Conservation (phyloP, 2,797 vertebrate species). For the Emys orbicularis region DNA sequence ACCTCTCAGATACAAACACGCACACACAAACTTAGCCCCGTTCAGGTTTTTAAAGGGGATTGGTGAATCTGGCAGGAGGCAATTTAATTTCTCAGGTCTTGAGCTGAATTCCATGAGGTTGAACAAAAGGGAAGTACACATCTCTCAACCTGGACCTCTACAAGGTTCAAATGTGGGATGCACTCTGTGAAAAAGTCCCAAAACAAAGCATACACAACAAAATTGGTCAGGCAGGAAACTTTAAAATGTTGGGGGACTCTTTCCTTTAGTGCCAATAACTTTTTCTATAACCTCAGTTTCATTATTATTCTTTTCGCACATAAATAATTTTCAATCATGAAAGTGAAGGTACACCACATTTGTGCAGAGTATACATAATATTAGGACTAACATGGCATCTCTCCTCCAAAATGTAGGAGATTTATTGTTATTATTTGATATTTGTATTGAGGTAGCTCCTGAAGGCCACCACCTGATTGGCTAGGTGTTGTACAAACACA, state of each 20-base stretch:
- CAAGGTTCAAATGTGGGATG: background rate
- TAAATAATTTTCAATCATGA: background rate
- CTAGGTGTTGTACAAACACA: constrained; percentile 56
- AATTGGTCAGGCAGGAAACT: background rate
- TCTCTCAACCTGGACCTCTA: background rate
- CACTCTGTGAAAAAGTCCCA: background rate
- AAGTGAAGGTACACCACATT: background rate
- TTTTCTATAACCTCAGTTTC: background rate
- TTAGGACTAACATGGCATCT: background rate
- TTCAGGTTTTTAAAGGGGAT: background rate
- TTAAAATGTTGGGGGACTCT: background rate
- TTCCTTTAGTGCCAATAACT: background rate
- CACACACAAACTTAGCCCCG: background rate
- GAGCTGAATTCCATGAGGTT: background rate
- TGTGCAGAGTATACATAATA: background rate
- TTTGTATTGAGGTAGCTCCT: background rate
- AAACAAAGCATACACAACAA: background rate
- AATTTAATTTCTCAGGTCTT: background rate
- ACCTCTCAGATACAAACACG: constrained; percentile 19
- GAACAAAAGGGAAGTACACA: background rate
- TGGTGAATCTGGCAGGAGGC: constrained; percentile 4
- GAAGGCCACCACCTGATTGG: background rate
- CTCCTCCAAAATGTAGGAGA: background rate
- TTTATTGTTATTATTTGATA: background rate
- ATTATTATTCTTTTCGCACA: background rate